Evolutionary conservation across 1,140 invertebrate genomes (phyloP).

Genomic region (Drosophila chauvacae): DNA sequence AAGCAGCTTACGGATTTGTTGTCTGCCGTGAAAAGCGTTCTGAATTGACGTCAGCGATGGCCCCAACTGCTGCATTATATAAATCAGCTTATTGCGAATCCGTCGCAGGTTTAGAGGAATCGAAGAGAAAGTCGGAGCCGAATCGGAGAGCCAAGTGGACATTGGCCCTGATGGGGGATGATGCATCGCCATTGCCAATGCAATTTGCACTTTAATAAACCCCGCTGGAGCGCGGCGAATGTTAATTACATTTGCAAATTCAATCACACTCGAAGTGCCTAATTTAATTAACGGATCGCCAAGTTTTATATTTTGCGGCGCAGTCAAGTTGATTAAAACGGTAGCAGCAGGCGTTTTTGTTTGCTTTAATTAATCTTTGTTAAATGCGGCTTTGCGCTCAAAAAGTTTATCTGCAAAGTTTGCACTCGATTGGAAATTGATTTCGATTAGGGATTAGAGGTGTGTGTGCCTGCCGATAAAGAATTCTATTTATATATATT

Average conservation of each 20-base stretch:
- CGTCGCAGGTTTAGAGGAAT: constrained; percentile 9
- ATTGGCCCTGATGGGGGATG: constrained; percentile 47
- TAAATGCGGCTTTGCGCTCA: not conserved
- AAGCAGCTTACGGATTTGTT: constrained; percentile 65
- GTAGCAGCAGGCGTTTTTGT: constrained; percentile 24
- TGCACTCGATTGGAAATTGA: not conserved
- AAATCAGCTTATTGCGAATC: constrained; percentile 57
- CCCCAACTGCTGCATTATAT: constrained; percentile 38
- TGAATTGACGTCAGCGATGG: constrained; percentile 60
- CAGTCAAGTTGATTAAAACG: constrained; percentile 27
- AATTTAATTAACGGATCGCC: constrained; percentile 66
- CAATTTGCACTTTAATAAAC: constrained; percentile 67
- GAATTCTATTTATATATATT: constrained; percentile 18
- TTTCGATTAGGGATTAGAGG: not conserved
- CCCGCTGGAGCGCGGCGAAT: constrained; percentile 14
- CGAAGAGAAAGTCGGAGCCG: constrained; percentile 31
- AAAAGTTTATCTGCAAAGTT: constrained; percentile 21
- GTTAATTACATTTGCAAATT: constrained; percentile 70
- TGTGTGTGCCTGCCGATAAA: not conserved
- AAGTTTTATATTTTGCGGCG: constrained; percentile 46
- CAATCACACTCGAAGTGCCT: constrained; percentile 51
- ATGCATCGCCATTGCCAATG: constrained; percentile 46
- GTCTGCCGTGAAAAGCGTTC: constrained; percentile 56
- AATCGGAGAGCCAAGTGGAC: constrained; percentile 30
- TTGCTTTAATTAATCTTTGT: constrained; percentile 11